phyloP scores from a whole-genome alignment of 2,888 invertebrate genomes.

The Eulithis prunata region DNA sequence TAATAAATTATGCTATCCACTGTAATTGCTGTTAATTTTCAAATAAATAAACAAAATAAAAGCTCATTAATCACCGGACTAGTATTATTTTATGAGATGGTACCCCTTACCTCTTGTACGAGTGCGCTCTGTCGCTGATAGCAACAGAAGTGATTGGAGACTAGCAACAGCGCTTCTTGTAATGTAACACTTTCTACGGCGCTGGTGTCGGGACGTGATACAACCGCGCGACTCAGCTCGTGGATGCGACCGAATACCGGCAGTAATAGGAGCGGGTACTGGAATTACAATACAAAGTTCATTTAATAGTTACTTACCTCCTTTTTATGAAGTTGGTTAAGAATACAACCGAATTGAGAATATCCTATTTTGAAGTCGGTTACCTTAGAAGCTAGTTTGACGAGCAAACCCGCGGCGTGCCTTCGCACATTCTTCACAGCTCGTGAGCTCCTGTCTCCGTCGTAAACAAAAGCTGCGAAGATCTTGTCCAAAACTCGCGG shows the following conservation, averaged over 20 bases:
- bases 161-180: conserved; percentile 90
- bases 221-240: conserved; percentile 88
- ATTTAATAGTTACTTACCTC: too few relatives aligned
- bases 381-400: conserved; percentile 93
- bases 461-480: conserved; percentile 92
- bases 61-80: too few relatives aligned
- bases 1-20: too few relatives aligned
- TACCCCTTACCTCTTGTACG: conserved; percentile 47
- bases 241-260: conserved; percentile 95
- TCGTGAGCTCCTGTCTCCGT: conserved; percentile 87
- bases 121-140: conserved; percentile 88
- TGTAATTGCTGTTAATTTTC: too few relatives aligned
- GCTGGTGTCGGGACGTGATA: conserved; percentile 89
- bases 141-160: conserved; percentile 95
- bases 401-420: conserved; percentile 95
- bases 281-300: conserved; percentile 17
- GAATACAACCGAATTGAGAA: too few relatives aligned
- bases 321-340: too few relatives aligned
- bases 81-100: too few relatives aligned
- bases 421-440: conserved; percentile 93
- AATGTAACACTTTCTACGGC: conserved; percentile 93
- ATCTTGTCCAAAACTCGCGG: conserved; percentile 95
- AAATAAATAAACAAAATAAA: too few relatives aligned
- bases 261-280: conserved; percentile 92
- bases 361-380: background rate